Base-by-base conservation (phyloP, 2,113 vertebrate species). In the Tamias sibiricus region DNA sequence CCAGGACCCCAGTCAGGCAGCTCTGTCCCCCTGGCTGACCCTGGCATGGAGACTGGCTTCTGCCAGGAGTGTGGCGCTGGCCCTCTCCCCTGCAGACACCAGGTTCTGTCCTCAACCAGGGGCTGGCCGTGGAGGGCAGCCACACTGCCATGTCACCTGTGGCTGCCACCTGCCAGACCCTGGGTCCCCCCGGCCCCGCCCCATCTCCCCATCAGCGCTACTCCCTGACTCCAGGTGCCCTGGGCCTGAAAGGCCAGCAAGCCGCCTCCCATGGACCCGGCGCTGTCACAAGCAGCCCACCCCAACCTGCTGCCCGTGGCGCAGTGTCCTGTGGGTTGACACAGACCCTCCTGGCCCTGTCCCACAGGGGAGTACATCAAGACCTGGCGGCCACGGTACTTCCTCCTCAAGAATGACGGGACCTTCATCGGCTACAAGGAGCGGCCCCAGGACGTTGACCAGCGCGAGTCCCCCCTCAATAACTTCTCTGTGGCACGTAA, bases 401-500 rank as follows among this genome's bases (percentile, higher is more conserved):
- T 99, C 97, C 98, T 99, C 47, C 94, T 99, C 74, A 99, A 99
- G 99, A 99, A 98, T 0, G 99, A 99, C 10, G 99, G 99, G 97
- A 99, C 99, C 0, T 99, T 99, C 98, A 99, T 99, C 30, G 99
- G 99, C 96, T 99, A 99, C 98, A 99, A 99, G 98, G 99, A 99
- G 37, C 98, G 99, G 75, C 99, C 99, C 0, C 99, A 99, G 98
- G 99, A 99, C 57, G 98, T 99, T 40, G 99, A 99, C 98, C 99
- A 99, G 96, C 98, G 99, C 49, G 99, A 99, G 98, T 99, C 99
- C 0, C 99, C 99, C 72, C 98, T 99, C 97, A 99, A 99, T 98
- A 99, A 99, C 99, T 99, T 99, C 98, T 99, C 99, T 0, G 99
- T 99, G 98, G 99, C 99, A 96, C 99, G 99, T 99, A 97, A 99